phyloP scores from a whole-genome alignment of 2,888 invertebrate species.

The Agrochola lychnidis region DNA sequence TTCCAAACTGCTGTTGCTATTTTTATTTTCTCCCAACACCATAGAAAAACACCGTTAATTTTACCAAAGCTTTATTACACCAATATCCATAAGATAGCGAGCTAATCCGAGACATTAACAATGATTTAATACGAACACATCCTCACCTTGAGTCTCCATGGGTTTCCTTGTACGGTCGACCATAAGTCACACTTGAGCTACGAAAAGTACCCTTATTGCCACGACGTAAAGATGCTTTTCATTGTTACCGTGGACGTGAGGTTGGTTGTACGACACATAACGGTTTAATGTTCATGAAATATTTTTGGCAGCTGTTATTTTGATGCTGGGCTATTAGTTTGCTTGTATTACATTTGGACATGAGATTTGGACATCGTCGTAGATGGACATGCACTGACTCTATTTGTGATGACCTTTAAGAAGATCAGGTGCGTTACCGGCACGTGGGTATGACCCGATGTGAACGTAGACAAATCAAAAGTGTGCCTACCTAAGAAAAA shows the following conservation, averaged over 20 bases:
- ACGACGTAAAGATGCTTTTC: neutral
- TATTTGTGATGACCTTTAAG: neutral
- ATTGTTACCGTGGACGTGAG: neutral
- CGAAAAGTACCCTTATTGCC: constrained; percentile 18
- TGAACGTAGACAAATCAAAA: neutral
- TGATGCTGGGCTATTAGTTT: constrained; percentile 16
- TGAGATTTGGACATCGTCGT: constrained; percentile 14
- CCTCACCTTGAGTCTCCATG: constrained; percentile 45
- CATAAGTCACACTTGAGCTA: neutral
- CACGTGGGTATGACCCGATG: neutral
- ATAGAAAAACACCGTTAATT: constrained; percentile 30
- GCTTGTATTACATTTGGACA: constrained; percentile 20
- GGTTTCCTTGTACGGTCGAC: constrained; percentile 51
- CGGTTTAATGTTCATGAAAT: constrained; percentile 51
- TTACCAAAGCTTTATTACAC: constrained; percentile 27
- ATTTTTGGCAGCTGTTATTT: constrained; percentile 31
- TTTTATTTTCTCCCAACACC: neutral
- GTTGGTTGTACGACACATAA: constrained; percentile 24
- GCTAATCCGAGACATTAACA: constrained; percentile 67
- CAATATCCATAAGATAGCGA: constrained; percentile 54
- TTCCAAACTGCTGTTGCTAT: neutral
- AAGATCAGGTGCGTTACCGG: neutral
- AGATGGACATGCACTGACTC: neutral
- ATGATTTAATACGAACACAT: constrained; percentile 66
- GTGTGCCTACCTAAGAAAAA: neutral